These are phyloP conservation scores for Gobius niger DNA, from an alignment of 2,113 vertebrate genomes.

Conservation along the genomic window DNA sequence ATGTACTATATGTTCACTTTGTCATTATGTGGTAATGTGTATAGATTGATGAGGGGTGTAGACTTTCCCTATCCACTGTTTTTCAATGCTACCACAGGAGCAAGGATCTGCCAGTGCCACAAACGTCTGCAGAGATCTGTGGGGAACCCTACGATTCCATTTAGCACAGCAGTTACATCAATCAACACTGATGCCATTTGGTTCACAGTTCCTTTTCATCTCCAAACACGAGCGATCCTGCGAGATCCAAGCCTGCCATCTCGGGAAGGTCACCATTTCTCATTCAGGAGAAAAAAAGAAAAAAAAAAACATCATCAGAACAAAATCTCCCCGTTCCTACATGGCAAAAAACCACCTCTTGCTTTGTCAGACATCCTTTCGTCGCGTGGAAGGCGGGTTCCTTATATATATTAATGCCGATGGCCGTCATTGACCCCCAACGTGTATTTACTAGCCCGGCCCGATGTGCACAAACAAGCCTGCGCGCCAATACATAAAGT, in stretches of 20 bases:
- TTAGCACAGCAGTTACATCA: not conserved
- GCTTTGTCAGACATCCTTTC: not conserved
- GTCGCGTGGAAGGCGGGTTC: too few species aligned
- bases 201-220: not conserved
- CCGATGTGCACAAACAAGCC: conserved; percentile 15
- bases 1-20: too few species aligned
- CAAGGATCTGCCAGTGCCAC: too few species aligned
- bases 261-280: not conserved
- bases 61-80: too few species aligned
- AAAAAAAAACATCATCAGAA: not conserved
- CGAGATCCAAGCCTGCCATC: not conserved
- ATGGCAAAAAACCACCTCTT: not conserved
- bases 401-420: conserved; percentile 9
- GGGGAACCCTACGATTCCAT: too few species aligned
- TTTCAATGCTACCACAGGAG: too few species aligned
- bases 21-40: too few species aligned
- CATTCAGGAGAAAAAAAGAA: not conserved
- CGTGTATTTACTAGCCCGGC: conserved; percentile 1
- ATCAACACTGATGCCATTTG: not conserved
- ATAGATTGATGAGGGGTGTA: too few species aligned
- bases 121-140: too few species aligned
- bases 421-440: conserved; percentile 24
- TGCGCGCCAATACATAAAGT: not conserved
- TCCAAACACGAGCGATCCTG: not conserved
- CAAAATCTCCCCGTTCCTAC: not conserved